These are phyloP conservation scores for Thalpophila matura DNA, from an alignment of 2,888 invertebrate genomes.

Conservation along the genomic window DNA sequence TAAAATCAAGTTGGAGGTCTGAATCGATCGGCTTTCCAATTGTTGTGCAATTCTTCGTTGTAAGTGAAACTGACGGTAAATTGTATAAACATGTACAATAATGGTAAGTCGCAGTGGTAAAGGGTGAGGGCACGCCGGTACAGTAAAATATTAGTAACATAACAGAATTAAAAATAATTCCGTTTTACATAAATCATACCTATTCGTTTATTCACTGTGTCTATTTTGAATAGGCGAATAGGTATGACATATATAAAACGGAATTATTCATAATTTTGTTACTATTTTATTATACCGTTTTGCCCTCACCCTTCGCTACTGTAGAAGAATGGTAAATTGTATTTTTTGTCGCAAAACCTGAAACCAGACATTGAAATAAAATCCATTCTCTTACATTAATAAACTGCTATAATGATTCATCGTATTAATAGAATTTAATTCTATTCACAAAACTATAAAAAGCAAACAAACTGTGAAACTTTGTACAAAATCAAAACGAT, in stretches of 20 bases:
- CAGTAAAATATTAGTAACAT: too few relatives aligned
- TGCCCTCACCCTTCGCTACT: too few relatives aligned
- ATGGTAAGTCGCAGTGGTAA: too few relatives aligned
- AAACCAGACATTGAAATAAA: neutral
- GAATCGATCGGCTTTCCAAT: conserved; percentile 17
- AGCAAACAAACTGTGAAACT: neutral
- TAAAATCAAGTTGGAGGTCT: conserved; percentile 16
- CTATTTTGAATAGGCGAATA: too few relatives aligned
- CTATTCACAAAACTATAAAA: conserved; percentile 18
- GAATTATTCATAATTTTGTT: too few relatives aligned
- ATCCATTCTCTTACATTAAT: neutral
- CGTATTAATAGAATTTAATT: neutral
- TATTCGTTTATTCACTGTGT: too few relatives aligned
- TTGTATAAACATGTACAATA: neutral
- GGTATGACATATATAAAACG: too few relatives aligned
- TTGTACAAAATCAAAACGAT: conserved; percentile 20
- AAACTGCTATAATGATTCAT: neutral
- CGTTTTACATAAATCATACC: too few relatives aligned
- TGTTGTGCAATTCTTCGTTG: neutral
- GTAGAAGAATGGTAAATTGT: too few relatives aligned
- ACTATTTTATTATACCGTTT: too few relatives aligned
- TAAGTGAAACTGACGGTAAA: neutral
- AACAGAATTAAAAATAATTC: too few relatives aligned
- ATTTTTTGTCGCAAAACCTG: neutral
- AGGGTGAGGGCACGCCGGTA: too few relatives aligned